These are phyloP conservation scores for Crotalus helleri DNA, from an alignment of 2,113 vertebrate species.

Conservation along the genomic window DNA sequence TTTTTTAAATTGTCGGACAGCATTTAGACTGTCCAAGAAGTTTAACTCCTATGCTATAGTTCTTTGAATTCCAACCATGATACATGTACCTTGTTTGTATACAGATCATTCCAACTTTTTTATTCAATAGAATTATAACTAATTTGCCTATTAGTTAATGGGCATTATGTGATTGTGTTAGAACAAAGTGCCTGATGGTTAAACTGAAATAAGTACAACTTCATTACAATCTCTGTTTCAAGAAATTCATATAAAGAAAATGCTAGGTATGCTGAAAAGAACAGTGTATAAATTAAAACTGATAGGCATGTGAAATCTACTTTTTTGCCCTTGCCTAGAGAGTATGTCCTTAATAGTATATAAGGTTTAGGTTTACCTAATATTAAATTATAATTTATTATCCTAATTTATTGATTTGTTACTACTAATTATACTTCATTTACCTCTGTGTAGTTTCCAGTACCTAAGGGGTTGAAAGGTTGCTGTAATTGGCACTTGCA, in stretches of 20 bases:
- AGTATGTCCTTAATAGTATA: constrained; percentile 68
- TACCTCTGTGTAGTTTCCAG: constrained; percentile 80
- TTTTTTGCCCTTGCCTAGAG: constrained; percentile 69
- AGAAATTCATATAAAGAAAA: constrained; percentile 24
- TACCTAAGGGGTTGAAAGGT: constrained; percentile 86
- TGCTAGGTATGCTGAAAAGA: not conserved
- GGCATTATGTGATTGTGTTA: not conserved
- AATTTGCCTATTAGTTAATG: constrained; percentile 7
- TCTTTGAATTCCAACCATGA: not conserved
- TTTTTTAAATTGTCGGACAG: not conserved
- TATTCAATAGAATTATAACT: constrained; percentile 9
- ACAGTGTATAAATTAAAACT: constrained; percentile 30
- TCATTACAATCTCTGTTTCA: not conserved
- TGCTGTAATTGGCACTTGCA: constrained; percentile 89
- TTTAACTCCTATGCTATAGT: not conserved
- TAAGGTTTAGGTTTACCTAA: constrained; percentile 74
- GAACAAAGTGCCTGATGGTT: constrained; percentile 10
- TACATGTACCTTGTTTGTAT: not conserved
- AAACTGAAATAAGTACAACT: constrained; percentile 17
- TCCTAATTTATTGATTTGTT: constrained; percentile 80
- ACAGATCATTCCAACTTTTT: not conserved
- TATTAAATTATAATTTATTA: constrained; percentile 78
- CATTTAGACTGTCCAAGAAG: not conserved
- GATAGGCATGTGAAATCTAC: constrained; percentile 40
- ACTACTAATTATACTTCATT: constrained; percentile 80